Evolutionary conservation across 1,140 invertebrate genomes (phyloP).

Genomic region (Trinorchestia longiramus): DNA sequence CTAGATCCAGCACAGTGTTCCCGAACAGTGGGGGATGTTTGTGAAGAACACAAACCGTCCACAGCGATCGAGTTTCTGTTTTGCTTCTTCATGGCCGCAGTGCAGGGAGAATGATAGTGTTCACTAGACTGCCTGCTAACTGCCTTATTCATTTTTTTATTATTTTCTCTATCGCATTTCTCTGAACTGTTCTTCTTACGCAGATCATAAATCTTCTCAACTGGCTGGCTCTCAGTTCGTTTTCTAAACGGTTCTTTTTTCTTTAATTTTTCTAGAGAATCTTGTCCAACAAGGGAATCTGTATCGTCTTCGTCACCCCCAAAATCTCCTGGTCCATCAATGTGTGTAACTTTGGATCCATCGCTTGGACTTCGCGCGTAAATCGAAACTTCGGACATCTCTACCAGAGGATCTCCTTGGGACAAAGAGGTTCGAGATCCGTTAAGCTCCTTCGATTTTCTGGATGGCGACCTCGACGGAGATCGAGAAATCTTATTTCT

Average conservation of each 20-base stretch:
- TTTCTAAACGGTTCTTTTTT: not conserved
- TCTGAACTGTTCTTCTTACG: not conserved
- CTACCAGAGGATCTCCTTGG: not conserved
- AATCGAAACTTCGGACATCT: conserved; percentile 18
- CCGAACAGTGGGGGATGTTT: not conserved
- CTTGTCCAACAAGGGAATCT: not conserved
- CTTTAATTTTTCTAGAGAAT: not conserved
- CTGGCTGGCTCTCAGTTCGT: not conserved
- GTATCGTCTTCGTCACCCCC: not conserved
- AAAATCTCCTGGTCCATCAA: not conserved
- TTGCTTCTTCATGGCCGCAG: not conserved
- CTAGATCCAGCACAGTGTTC: not conserved
- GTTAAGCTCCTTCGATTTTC: not conserved
- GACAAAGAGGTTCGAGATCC: conserved; percentile 31
- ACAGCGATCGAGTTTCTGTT: conserved; percentile 37
- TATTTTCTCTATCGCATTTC: not conserved
- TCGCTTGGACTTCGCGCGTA: conserved; percentile 3
- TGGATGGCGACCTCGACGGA: not conserved
- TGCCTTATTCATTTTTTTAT: not conserved
- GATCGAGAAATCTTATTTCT: conserved; percentile 1
- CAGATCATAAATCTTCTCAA: conserved; percentile 13
- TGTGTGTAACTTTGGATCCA: conserved; percentile 9
- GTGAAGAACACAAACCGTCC: not conserved
- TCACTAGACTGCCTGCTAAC: conserved; percentile 5
- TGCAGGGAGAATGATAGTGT: not conserved